Conservation (phyloP, 2,888 invertebrate genomes). For the Melikaiella ostensackeni region DNA sequence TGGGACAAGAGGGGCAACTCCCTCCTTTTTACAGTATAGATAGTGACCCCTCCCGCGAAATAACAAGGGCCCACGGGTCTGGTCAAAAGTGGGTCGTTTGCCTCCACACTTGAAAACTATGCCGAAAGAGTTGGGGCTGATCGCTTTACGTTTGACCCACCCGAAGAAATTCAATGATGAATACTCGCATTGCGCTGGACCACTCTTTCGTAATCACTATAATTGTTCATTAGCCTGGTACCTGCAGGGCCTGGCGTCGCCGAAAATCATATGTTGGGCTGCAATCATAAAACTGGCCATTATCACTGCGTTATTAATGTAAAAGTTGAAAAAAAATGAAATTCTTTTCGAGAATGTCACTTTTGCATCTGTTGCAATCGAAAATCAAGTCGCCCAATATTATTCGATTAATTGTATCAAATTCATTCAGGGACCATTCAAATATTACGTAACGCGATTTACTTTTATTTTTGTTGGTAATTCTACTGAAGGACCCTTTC, state of each 20-base stretch:
- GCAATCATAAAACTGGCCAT: conserved; percentile 15
- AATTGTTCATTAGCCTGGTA: conserved; percentile 41
- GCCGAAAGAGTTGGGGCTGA: conserved; percentile 50
- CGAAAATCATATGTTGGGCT: conserved; percentile 20
- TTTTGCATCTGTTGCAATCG: not conserved
- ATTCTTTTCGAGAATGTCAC: not conserved
- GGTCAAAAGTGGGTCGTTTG: conserved; percentile 56
- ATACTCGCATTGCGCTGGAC: conserved; percentile 31
- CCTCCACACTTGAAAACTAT: conserved; percentile 53
- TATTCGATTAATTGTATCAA: too few species aligned
- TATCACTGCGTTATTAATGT: conserved; percentile 8
- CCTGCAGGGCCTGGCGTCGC: not conserved
- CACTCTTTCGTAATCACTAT: conserved; percentile 47
- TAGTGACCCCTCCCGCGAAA: conserved; percentile 62
- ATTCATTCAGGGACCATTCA: too few species aligned
- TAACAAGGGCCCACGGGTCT: conserved; percentile 51
- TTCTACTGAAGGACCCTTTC: too few species aligned
- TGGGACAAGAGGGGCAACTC: conserved; percentile 60
- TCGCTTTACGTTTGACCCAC: conserved; percentile 43
- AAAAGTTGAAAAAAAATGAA: not conserved
- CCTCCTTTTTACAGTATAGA: conserved; percentile 56
- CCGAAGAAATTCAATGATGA: conserved; percentile 49
- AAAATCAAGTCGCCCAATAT: not conserved
- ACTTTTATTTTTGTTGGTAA: too few species aligned
- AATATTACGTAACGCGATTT: too few species aligned